These are phyloP conservation scores for Eunapius fragilis DNA, from an alignment of 37 sponge, comb jelly and placozoan genomes.

Conservation along the genomic window DNA sequence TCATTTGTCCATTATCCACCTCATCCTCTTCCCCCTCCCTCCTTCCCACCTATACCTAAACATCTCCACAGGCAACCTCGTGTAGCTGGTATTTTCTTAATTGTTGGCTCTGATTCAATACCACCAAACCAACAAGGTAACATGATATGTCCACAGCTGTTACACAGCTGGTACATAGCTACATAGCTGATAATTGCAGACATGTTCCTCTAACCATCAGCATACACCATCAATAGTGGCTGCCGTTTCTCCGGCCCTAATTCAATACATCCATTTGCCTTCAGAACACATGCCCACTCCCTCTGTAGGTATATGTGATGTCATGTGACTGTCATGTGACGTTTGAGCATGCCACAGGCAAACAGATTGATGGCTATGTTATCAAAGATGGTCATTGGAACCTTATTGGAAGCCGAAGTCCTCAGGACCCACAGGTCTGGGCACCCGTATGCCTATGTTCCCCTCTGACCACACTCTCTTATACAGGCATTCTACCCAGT, in stretches of 20 bases:
- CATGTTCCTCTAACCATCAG: not conserved
- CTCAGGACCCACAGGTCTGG: constrained; percentile 86
- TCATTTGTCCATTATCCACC: not conserved
- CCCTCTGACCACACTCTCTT: not conserved
- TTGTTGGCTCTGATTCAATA: not conserved
- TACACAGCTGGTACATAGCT: no score
- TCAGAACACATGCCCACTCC: constrained; percentile 88
- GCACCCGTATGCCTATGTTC: not conserved
- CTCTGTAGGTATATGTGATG: constrained; percentile 47
- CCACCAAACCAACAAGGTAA: constrained; percentile 7
- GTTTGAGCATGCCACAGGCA: constrained; percentile 21
- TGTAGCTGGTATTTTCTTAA: constrained; percentile 48
- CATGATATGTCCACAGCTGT: no score
- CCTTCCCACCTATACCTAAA: not conserved
- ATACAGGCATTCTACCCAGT: constrained; percentile 62
- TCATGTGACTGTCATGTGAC: not conserved
- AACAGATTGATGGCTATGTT: constrained; percentile 60
- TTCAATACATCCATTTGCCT: constrained; percentile 83
- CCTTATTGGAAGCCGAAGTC: constrained; percentile 70
- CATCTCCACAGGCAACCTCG: constrained; percentile 20
- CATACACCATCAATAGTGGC: constrained; percentile 2
- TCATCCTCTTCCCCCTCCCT: not conserved
- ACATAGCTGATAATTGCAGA: no score
- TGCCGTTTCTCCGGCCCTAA: constrained; percentile 54
- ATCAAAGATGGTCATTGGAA: constrained; percentile 53